Evolutionary conservation across 1,140 invertebrate species (phyloP), one percentile per base, ranked within the genome.

Genomic region (Agrilus planipennis): DNA sequence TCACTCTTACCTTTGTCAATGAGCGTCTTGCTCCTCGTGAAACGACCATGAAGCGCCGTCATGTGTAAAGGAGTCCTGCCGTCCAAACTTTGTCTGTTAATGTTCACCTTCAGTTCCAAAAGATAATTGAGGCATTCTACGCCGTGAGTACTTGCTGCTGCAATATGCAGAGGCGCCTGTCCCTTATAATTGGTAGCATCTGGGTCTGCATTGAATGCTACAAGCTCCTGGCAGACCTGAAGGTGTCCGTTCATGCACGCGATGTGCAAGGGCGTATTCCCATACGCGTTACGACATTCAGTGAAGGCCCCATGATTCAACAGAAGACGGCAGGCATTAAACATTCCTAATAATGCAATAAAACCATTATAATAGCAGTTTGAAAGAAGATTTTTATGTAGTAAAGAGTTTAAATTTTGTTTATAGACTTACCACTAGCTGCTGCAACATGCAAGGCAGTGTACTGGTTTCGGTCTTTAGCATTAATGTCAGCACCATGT

Each of bases 401-500:
- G 12, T 14, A 25, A 38, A 38, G n/a, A 10, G 11, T 15, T 14
- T 16, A 38, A 31, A 38, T 34, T 15, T 25, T 2, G 29, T 12
- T 30, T 21, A n/a, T n/a, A 34, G 15, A 34, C 39, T 17, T 66
- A 27, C 72, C 76, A 42, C 68, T 71, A 19, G 73, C 72, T 15
- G 74, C 74, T 21, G 76, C 76, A 46, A 72, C 76, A 55, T 81
- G 78, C 34, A 81, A 57, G 0, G 78, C 75, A 7, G 76, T 78
- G 44, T 53, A 58, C 31, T 52, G 54, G 44, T 60, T 59, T 21
- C 53, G 42, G 39, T 61, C 59, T 40, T 52, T 53, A 0, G 51
- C 76, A 62, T 90, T 92, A 12, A 89, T 79, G 57, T 89, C 79
- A 35, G 86, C 89, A 41, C 81, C 77, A 60, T 89, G 75, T 55